These are phyloP conservation scores for Limnephilus marmoratus DNA, from an alignment of 2,888 invertebrate genomes.

Conservation along the genomic window DNA sequence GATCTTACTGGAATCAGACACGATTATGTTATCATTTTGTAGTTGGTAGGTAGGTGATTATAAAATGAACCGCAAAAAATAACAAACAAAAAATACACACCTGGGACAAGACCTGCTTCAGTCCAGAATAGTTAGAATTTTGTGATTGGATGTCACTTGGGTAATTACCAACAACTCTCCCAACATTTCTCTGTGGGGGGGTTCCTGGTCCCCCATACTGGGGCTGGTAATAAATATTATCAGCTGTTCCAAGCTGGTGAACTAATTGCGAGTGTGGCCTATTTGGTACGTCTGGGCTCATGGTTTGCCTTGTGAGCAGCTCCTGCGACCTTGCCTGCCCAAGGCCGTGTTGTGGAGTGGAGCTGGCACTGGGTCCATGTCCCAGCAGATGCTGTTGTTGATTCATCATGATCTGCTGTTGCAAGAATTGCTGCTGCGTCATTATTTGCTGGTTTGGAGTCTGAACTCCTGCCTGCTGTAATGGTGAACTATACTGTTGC, in stretches of 20 bases:
- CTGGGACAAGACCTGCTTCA: constrained; percentile 58
- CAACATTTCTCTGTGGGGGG: constrained; percentile 52
- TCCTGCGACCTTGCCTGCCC: constrained; percentile 76
- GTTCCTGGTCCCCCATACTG: constrained; percentile 70
- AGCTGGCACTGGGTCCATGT: constrained; percentile 65
- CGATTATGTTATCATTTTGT: neutral
- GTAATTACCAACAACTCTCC: constrained; percentile 50
- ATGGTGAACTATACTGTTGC: constrained; percentile 69
- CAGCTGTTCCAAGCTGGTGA: constrained; percentile 68
- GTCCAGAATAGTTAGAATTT: constrained; percentile 56
- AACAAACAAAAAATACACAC: constrained; percentile 33
- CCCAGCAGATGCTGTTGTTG: constrained; percentile 70
- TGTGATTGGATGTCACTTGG: constrained; percentile 50
- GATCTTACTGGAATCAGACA: neutral
- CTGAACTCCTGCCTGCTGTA: constrained; percentile 66
- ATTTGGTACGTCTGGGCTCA: constrained; percentile 68
- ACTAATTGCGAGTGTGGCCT: constrained; percentile 71
- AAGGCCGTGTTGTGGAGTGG: constrained; percentile 64
- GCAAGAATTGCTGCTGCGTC: constrained; percentile 75
- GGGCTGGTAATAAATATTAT: constrained; percentile 71
- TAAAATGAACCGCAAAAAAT: neutral
- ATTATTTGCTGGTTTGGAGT: constrained; percentile 69
- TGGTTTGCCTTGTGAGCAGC: constrained; percentile 73
- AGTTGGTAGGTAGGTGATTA: neutral
- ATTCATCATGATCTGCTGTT: constrained; percentile 75